phyloP scores from a whole-genome alignment of 2,113 vertebrate genomes.

The Piaya cayana region DNA sequence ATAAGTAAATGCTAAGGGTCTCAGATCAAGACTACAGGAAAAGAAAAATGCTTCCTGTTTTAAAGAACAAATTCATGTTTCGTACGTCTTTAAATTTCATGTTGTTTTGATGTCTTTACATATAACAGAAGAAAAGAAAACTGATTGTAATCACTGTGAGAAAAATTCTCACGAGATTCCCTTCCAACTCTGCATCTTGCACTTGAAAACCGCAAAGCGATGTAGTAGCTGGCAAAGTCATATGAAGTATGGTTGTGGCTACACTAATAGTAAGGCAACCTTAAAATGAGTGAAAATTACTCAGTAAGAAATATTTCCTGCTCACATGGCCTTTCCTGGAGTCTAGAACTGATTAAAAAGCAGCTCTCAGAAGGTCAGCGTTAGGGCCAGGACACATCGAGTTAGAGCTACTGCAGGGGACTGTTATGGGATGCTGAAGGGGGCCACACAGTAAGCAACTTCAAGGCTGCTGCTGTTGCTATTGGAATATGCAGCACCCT shows the following conservation, averaged over 20 bases:
- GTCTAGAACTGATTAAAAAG: not conserved
- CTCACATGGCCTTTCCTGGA: not conserved
- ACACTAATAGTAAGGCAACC: too few relatives aligned
- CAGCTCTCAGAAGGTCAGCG: not conserved
- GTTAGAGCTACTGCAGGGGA: not conserved
- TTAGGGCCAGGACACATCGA: fast-evolving
- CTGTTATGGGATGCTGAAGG: too few relatives aligned
- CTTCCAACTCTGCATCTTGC: not conserved
- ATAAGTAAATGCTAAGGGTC: not conserved
- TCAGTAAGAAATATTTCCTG: not conserved
- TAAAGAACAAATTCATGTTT: not conserved
- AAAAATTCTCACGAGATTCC: not conserved
- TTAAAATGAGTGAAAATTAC: not conserved
- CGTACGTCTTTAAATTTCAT: not conserved
- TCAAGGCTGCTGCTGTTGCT: not conserved
- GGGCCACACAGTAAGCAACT: too few relatives aligned
- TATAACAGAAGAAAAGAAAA: not conserved
- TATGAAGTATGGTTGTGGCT: not conserved
- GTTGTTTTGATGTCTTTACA: not conserved
- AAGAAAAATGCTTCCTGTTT: not conserved
- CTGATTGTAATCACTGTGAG: not conserved
- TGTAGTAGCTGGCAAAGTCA: not conserved
- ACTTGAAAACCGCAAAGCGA: not conserved
- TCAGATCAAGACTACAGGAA: not conserved
- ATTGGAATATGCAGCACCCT: not conserved